Conservation (phyloP, 2,113 vertebrate genomes). For the Spea multiplicata region DNA sequence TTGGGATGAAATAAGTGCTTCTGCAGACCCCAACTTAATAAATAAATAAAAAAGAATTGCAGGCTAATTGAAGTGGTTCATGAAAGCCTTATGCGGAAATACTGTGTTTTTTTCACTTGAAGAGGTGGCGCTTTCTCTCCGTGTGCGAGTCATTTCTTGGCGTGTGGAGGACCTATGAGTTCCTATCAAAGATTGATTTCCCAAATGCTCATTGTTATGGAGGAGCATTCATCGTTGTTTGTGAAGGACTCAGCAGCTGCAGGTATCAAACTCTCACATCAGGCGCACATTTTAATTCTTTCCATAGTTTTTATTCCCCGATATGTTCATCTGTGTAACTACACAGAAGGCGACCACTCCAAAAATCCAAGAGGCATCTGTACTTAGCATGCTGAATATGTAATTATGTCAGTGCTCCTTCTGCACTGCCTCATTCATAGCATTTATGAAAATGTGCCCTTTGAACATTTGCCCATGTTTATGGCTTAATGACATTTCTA, state of each 20-base stretch:
- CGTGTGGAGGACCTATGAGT: conserved; percentile 37
- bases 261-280: conserved; percentile 50
- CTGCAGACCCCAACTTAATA: too few relatives aligned
- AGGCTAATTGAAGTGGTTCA: conserved; percentile 9
- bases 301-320: conserved; percentile 42
- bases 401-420: conserved; percentile 38
- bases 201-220: background rate
- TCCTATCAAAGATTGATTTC: conserved; percentile 28
- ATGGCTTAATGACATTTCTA: conserved; percentile 4
- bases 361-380: conserved; percentile 39
- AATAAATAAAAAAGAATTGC: background rate
- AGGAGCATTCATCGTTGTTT: conserved; percentile 51
- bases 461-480: conserved; percentile 26
- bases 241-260: conserved; percentile 33
- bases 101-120: background rate
- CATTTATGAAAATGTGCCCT: conserved; percentile 44
- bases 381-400: conserved; percentile 32
- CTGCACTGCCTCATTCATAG: conserved; percentile 27
- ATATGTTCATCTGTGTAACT: conserved; percentile 52
- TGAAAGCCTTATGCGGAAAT: background rate
- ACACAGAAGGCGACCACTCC: conserved; percentile 50
- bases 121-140: conserved; percentile 18
- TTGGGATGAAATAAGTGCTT: too few relatives aligned
- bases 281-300: conserved; percentile 50
- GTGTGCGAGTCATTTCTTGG: conserved; percentile 18